A percentile compares a stretch with the other conserved stretches of the same genome.
Conservation (phyloP, 1,140 invertebrate genomes). For the Monomorium pharaonis region DNA sequence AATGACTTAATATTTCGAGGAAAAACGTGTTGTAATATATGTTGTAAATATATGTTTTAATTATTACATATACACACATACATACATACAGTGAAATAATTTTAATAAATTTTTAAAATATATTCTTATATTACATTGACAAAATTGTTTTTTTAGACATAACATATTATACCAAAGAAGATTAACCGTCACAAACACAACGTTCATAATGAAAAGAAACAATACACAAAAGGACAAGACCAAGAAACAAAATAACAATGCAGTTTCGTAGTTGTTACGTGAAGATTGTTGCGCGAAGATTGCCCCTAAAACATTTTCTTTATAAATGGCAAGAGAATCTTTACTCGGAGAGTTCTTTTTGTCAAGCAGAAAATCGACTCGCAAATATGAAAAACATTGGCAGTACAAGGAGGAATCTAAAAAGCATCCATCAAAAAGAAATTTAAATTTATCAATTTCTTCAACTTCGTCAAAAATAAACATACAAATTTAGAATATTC, state of each 20-base stretch:
- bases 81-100: background rate
- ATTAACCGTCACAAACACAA: background rate
- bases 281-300: too few relatives aligned
- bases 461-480: background rate
- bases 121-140: background rate
- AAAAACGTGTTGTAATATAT: background rate
- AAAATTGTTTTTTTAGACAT: background rate
- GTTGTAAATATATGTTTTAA: slow-evolving; percentile 23
- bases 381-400: background rate
- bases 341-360: background rate
- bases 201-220: background rate
- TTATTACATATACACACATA: background rate
- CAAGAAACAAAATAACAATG: background rate
- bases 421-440: background rate
- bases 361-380: background rate
- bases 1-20: background rate
- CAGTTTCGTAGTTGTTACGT: background rate
- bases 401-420: background rate
- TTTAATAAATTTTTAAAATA: background rate
- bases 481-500: background rate
- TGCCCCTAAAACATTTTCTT: background rate
- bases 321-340: background rate
- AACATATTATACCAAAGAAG: background rate
- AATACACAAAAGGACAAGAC: background rate
- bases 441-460: background rate